Conservation (phyloP, 2,888 invertebrate genomes). For the Acleris cristana region DNA sequence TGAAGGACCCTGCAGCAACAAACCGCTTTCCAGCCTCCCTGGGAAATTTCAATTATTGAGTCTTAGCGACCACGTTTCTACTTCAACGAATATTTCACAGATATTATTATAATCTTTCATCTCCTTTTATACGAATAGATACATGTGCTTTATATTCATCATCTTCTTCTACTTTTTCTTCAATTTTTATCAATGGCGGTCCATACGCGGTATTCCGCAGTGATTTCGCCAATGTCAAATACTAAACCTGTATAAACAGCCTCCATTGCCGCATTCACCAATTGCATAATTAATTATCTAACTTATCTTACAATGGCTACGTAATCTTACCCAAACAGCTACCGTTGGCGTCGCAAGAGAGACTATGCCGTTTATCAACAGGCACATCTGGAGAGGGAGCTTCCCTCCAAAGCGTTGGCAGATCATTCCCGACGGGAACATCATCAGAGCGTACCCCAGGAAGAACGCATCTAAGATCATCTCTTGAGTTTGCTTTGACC, state of each 20-base stretch:
- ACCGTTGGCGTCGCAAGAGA: constrained; percentile 19
- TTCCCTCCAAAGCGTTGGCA: constrained; percentile 82
- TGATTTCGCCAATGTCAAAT: too few relatives aligned
- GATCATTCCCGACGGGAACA: constrained; percentile 71
- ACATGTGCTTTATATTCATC: too few relatives aligned
- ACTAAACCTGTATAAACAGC: too few relatives aligned
- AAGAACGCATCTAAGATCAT: constrained; percentile 59
- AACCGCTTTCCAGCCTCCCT: constrained; percentile 32
- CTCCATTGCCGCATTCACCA: too few relatives aligned
- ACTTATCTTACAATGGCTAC: not conserved
- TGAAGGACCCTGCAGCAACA: constrained; percentile 27
- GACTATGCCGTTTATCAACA: constrained; percentile 40
- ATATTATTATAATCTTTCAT: too few relatives aligned
- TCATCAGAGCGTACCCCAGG: constrained; percentile 65
- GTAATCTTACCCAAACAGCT: constrained; percentile 29
- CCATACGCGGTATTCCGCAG: too few relatives aligned
- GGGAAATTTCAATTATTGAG: too few relatives aligned
- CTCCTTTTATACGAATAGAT: too few relatives aligned
- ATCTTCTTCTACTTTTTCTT: too few relatives aligned
- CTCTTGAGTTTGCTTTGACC: constrained; percentile 25
- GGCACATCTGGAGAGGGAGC: constrained; percentile 60
- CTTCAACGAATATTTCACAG: not conserved
- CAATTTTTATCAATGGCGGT: too few relatives aligned
- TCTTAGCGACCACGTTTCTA: not conserved
- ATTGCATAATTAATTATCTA: not conserved